phyloP scores from a whole-genome alignment of 2,888 invertebrate genomes.

The Marasmarcha lunaedactyla region DNA sequence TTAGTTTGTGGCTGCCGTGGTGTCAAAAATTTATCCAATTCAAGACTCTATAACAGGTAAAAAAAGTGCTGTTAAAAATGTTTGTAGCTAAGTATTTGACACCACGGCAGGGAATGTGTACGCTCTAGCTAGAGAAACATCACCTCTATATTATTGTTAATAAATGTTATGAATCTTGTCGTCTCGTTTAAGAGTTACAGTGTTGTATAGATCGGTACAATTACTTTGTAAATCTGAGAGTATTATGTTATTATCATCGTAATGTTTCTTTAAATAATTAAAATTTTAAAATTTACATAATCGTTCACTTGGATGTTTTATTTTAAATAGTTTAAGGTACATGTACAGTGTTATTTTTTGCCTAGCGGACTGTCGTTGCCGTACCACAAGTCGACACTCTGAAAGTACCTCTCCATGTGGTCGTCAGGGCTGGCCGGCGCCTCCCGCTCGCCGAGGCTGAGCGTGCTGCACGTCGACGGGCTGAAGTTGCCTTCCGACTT shows the following conservation, averaged over 20 bases:
- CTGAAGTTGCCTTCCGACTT: conserved; percentile 48
- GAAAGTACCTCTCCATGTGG: conserved; percentile 49
- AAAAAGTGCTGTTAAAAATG: no score
- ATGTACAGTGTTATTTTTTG: neutral
- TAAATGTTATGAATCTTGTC: conserved; percentile 67
- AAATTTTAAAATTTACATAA: conserved; percentile 67
- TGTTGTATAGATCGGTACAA: conserved; percentile 67
- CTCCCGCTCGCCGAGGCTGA: conserved; percentile 12
- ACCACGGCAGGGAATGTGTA: neutral
- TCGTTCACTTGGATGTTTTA: conserved; percentile 58
- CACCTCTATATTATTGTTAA: conserved; percentile 64
- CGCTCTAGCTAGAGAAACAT: conserved; percentile 22
- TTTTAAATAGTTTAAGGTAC: conserved; percentile 17
- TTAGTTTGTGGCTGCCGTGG: conserved; percentile 39
- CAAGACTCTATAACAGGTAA: no score
- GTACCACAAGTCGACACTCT: conserved; percentile 50
- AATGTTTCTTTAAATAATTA: conserved; percentile 67
- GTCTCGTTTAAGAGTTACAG: conserved; percentile 67
- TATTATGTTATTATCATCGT: conserved; percentile 61
- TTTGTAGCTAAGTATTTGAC: no score
- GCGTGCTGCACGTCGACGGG: conserved; percentile 29
- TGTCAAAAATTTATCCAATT: no score
- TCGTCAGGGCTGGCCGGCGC: conserved; percentile 39
- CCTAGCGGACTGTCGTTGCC: conserved; percentile 13
- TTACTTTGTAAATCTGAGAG: conserved; percentile 64